Evolutionary conservation across 2,113 vertebrate genomes (phyloP).

Genomic region (Acrocephalus kingi): DNA sequence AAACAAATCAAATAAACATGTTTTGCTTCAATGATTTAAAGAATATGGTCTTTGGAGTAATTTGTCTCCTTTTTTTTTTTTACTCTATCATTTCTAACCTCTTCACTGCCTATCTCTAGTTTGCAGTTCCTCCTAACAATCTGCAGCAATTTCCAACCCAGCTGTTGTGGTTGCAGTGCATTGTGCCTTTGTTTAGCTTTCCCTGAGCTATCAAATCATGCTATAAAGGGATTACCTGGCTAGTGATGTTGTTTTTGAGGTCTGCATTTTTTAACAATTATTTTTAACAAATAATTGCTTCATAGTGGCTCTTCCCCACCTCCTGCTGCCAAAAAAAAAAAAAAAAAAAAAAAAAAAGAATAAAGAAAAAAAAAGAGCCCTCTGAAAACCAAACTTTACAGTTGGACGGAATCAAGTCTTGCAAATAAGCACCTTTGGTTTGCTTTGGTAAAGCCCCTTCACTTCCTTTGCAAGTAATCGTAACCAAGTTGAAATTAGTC

Average conservation of each 20-base stretch:
- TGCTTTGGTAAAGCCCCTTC: background rate
- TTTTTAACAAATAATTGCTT: conserved; percentile 35
- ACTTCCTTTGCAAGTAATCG: background rate
- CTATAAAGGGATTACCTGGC: conserved; percentile 74
- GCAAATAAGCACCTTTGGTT: background rate
- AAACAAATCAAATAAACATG: conserved; percentile 88
- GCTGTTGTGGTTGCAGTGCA: conserved; percentile 62
- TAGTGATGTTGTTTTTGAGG: conserved; percentile 48
- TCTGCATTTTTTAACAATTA: conserved; percentile 38
- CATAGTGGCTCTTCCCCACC: background rate
- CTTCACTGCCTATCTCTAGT: conserved; percentile 74
- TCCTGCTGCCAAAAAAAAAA: background rate
- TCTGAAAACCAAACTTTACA: conserved; percentile 16
- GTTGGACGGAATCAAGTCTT: background rate
- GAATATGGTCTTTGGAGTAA: conserved; percentile 81
- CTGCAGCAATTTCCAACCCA: conserved; percentile 73
- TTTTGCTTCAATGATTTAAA: conserved; percentile 83
- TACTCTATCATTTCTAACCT: conserved; percentile 78
- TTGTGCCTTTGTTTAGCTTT: conserved; percentile 67
- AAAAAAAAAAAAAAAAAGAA: too few species aligned
- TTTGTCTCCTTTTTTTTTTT: conserved; percentile 56
- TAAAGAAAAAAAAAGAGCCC: background rate
- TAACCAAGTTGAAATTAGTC: background rate
- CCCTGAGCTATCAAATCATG: conserved; percentile 56
- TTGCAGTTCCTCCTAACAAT: conserved; percentile 75